Percentiles rank a stretch among this genome's conserved stretches.
phyloP scores from a whole-genome alignment of 2,797 vertebrate genomes.

The Poecilia picta region DNA sequence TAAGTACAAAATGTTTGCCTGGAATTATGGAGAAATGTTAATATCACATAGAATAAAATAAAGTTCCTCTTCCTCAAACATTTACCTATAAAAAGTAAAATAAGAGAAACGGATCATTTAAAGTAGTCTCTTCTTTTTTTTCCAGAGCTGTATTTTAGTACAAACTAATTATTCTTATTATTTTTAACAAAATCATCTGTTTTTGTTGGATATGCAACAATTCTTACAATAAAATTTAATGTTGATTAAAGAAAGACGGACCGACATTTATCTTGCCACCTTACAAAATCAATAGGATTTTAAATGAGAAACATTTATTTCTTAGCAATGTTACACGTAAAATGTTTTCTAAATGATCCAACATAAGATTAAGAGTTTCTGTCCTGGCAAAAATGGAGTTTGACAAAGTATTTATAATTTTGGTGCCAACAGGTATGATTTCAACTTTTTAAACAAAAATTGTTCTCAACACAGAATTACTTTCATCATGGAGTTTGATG shows the following conservation, averaged over 20 bases:
- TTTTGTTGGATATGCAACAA: background rate
- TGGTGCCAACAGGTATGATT: background rate
- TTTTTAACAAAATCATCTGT: background rate
- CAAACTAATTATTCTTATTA: too few relatives aligned
- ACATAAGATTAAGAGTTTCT: background rate
- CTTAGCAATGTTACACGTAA: background rate
- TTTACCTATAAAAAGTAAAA: too few relatives aligned
- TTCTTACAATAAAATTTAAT: background rate
- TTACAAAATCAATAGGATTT: background rate
- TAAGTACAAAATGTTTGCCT: too few relatives aligned
- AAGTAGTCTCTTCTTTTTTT: too few relatives aligned
- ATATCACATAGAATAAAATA: too few relatives aligned
- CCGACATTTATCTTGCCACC: background rate
- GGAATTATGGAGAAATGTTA: too few relatives aligned
- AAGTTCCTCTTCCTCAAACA: too few relatives aligned
- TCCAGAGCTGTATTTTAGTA: too few relatives aligned
- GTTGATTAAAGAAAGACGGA: background rate
- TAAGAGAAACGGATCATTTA: too few relatives aligned
- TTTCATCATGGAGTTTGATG: background rate
- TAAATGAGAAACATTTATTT: background rate
- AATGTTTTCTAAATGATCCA: background rate
- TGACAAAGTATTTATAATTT: background rate
- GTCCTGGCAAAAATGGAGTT: background rate
- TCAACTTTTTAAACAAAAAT: background rate
- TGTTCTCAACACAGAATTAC: background rate